These are phyloP conservation scores for Plectus sambesii DNA, from an alignment of 1,140 invertebrate species.

Conservation along the genomic window DNA sequence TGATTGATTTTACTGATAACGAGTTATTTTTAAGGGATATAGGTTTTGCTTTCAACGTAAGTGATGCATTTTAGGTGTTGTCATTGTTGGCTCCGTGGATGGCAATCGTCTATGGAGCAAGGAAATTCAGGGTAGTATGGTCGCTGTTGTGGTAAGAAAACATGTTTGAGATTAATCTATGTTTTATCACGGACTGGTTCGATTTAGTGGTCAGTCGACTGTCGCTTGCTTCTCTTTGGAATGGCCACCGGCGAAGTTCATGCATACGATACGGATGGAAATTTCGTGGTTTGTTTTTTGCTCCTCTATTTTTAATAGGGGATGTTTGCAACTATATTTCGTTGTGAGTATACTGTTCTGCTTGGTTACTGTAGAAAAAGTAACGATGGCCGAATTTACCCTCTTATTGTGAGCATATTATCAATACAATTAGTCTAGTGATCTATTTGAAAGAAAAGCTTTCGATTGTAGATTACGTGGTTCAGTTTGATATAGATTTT, in stretches of 20 bases:
- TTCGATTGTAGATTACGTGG: too few relatives aligned
- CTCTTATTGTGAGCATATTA: too few relatives aligned
- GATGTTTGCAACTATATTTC: conserved; percentile 29
- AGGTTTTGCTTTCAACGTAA: conserved; percentile 7
- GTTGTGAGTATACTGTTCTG: neutral
- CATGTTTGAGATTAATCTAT: too few relatives aligned
- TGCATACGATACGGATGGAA: conserved; percentile 81
- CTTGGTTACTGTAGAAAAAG: conserved; percentile 22
- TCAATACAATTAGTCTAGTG: conserved; percentile 22
- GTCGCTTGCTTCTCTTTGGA: conserved; percentile 45
- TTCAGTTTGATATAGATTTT: too few relatives aligned
- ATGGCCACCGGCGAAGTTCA: conserved; percentile 89
- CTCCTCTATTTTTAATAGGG: too few relatives aligned
- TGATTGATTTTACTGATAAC: too few relatives aligned
- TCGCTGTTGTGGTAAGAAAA: conserved; percentile 46
- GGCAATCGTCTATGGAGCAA: conserved; percentile 97
- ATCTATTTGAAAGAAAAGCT: conserved; percentile 18
- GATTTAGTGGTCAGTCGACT: conserved; percentile 53
- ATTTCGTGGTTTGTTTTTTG: conserved; percentile 58
- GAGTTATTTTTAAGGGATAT: conserved; percentile 5
- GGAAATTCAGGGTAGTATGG: conserved; percentile 64
- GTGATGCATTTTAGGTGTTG: conserved; percentile 53
- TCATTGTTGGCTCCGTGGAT: conserved; percentile 87
- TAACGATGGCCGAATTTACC: conserved; percentile 29
- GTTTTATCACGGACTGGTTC: too few relatives aligned